Evolutionary conservation across 2,888 invertebrate species (phyloP).

Genomic region (Diarsia mendica): DNA sequence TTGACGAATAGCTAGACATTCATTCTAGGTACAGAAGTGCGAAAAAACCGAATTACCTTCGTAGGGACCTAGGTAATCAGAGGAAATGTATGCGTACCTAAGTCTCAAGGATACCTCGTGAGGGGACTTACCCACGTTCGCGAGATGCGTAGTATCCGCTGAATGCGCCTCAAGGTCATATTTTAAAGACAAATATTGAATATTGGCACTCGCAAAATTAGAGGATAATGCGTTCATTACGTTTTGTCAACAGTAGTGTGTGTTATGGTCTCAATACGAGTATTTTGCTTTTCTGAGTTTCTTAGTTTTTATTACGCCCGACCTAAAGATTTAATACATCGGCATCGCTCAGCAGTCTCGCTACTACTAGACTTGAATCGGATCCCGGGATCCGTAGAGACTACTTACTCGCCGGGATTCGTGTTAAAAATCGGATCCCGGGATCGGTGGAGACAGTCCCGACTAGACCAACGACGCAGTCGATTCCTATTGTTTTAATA

Average conservation of each 20-base stretch:
- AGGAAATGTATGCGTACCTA: constrained; percentile 41
- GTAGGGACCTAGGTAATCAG: constrained; percentile 44
- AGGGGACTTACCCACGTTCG: constrained; percentile 47
- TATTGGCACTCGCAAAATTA: constrained; percentile 32
- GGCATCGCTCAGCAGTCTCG: too few relatives aligned
- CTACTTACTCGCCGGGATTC: too few relatives aligned
- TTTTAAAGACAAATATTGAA: constrained; percentile 43
- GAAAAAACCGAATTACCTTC: constrained; percentile 36
- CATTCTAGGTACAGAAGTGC: constrained; percentile 27
- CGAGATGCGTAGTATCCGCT: constrained; percentile 26
- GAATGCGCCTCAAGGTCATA: constrained; percentile 28
- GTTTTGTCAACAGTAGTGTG: constrained; percentile 3
- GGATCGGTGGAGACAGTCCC: too few relatives aligned
- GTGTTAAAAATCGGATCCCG: too few relatives aligned
- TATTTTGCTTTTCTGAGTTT: not conserved
- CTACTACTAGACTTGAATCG: too few relatives aligned
- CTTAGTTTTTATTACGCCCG: not conserved
- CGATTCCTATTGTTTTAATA: too few relatives aligned
- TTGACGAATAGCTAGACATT: constrained; percentile 54
- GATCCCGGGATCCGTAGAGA: too few relatives aligned
- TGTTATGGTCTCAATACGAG: not conserved
- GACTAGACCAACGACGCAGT: too few relatives aligned
- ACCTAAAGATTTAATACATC: too few relatives aligned
- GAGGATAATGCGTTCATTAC: constrained; percentile 23
- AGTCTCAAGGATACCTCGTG: constrained; percentile 36